Conservation (phyloP, 1,140 invertebrate genomes). For the Radopholus similis region DNA sequence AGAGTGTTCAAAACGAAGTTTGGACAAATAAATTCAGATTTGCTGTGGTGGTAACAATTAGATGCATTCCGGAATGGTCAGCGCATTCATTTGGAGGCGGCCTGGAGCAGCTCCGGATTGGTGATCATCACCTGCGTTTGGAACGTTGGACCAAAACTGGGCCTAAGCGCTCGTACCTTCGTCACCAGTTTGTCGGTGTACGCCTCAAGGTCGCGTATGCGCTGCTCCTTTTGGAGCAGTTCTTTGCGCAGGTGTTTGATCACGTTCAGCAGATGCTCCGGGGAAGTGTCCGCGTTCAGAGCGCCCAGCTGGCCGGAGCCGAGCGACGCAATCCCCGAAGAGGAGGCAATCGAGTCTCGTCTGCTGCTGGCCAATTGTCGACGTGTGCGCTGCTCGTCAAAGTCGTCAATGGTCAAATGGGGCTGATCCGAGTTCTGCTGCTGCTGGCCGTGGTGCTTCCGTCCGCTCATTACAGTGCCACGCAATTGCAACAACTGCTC, state of each 20-base stretch:
- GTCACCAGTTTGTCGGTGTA: constrained; percentile 34
- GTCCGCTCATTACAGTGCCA: not conserved
- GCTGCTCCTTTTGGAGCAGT: constrained; percentile 24
- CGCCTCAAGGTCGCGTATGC: constrained; percentile 38
- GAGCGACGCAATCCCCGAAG: constrained; percentile 38
- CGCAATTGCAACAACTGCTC: constrained; percentile 16
- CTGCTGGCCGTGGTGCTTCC: not conserved
- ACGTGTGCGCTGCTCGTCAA: not conserved
- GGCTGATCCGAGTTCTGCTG: not conserved
- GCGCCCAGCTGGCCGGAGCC: constrained; percentile 25
- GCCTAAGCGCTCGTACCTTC: not conserved
- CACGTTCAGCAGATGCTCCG: constrained; percentile 38
- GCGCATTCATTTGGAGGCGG: constrained; percentile 14
- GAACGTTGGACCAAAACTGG: not conserved
- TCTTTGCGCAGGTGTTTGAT: constrained; percentile 38
- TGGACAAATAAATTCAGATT: no score
- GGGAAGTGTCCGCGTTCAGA: constrained; percentile 38
- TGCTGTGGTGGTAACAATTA: no score
- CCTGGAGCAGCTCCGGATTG: constrained; percentile 29
- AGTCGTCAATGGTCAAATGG: constrained; percentile 8
- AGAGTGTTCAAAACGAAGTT: no score
- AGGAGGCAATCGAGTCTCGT: constrained; percentile 35
- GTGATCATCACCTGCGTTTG: constrained; percentile 2
- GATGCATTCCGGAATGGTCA: no score
- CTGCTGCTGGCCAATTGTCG: constrained; percentile 1